Conservation (phyloP, 1,140 invertebrate genomes). For the Zaprionus lachaisei region DNA sequence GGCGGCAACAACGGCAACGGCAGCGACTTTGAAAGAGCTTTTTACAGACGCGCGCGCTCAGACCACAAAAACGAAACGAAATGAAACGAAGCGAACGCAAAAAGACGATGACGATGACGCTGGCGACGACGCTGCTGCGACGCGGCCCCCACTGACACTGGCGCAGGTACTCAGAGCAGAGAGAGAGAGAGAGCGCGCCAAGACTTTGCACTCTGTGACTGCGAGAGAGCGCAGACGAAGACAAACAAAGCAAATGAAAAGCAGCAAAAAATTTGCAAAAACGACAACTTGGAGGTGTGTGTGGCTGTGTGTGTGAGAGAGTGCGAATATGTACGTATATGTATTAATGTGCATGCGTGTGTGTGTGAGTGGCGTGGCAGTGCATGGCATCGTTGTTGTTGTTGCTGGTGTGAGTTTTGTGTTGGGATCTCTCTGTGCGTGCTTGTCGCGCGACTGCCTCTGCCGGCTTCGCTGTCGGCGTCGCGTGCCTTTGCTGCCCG, state of each 20-base stretch:
- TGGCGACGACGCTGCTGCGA: constrained; percentile 18
- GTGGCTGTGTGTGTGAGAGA: constrained; percentile 27
- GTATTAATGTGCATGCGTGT: constrained; percentile 22
- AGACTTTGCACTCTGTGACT: constrained; percentile 33
- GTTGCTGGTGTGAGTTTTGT: constrained; percentile 9
- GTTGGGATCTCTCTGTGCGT: constrained; percentile 47
- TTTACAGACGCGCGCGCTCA: constrained; percentile 70
- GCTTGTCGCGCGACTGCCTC: constrained; percentile 61
- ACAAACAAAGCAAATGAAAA: constrained; percentile 69
- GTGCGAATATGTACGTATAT: background rate
- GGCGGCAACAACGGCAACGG: constrained; percentile 55
- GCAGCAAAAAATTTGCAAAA: constrained; percentile 67
- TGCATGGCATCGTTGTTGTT: constrained; percentile 26
- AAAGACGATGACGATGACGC: constrained; percentile 60
- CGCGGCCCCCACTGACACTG: constrained; percentile 19
- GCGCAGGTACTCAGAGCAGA: constrained; percentile 24
- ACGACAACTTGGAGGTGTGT: constrained; percentile 55
- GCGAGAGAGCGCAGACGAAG: constrained; percentile 40
- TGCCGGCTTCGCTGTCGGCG: constrained; percentile 62
- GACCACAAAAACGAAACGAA: constrained; percentile 65
- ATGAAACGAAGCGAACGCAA: constrained; percentile 65
- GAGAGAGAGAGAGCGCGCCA: constrained; percentile 42
- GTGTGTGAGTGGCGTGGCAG: constrained; percentile 19
- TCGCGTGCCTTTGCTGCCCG: constrained; percentile 73
- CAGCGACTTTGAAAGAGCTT: constrained; percentile 64